Conservation (phyloP, 2,113 vertebrate species). For the Ptilonorhynchus violaceus region DNA sequence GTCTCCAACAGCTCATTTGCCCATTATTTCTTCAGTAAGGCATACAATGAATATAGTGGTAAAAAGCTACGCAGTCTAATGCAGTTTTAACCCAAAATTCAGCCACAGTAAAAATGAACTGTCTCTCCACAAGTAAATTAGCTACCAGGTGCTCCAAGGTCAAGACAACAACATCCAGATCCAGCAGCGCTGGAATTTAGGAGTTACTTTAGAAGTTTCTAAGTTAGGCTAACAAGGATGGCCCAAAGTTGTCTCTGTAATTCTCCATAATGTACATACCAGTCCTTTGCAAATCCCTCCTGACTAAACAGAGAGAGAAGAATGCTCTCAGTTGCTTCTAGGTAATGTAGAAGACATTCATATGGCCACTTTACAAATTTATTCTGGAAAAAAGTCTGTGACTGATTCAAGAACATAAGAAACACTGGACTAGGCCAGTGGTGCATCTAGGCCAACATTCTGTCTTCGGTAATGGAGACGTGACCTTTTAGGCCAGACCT, state of each 20-base stretch:
- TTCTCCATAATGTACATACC: neutral
- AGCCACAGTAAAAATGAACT: neutral
- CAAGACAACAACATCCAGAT: neutral
- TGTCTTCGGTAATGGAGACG: neutral
- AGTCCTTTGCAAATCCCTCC: neutral
- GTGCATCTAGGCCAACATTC: neutral
- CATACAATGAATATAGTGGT: neutral
- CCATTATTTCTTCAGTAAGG: conserved; percentile 3
- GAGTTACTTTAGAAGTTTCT: neutral
- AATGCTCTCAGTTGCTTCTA: neutral
- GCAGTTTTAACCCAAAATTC: neutral
- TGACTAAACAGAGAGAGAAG: neutral
- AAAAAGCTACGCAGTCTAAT: neutral
- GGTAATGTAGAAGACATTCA: neutral
- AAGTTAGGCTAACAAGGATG: neutral
- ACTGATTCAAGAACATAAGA: neutral
- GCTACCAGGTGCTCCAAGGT: neutral
- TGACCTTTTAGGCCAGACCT: neutral
- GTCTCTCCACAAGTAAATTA: neutral
- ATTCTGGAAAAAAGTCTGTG: neutral
- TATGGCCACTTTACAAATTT: neutral
- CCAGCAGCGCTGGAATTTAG: neutral
- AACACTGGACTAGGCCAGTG: neutral
- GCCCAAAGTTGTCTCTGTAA: neutral
- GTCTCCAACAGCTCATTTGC: conserved; percentile 13